Percentiles rank a stretch among this genome's conserved stretches.
Evolutionary conservation across 2,888 invertebrate genomes (phyloP).

Genomic region (Julus scandinavius): DNA sequence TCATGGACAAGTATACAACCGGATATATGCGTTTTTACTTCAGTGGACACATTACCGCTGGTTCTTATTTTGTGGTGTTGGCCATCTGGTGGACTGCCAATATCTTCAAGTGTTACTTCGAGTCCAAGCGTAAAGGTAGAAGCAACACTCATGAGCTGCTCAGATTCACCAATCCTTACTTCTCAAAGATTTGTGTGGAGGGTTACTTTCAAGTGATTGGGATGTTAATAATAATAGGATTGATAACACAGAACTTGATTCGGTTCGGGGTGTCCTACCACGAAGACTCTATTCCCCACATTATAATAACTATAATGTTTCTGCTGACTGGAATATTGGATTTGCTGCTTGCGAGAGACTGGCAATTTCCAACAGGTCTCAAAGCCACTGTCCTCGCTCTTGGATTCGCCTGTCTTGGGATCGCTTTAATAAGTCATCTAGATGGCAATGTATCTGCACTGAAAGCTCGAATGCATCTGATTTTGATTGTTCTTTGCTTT

Average conservation of each 20-base stretch:
- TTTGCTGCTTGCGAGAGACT: not conserved
- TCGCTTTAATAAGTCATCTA: not conserved
- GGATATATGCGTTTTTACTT: not conserved
- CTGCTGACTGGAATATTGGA: slow-evolving; percentile 4
- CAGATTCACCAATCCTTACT: not conserved
- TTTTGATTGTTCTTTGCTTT: not conserved
- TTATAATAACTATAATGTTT: not conserved
- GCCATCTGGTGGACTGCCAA: not conserved
- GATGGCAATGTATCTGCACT: not conserved
- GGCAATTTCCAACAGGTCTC: not conserved
- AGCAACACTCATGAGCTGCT: not conserved
- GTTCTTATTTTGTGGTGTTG: not conserved
- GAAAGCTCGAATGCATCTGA: not conserved
- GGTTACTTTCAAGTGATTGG: not conserved
- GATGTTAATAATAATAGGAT: not conserved
- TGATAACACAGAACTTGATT: not conserved
- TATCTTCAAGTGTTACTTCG: not conserved
- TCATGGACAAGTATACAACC: not conserved
- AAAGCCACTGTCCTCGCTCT: not conserved
- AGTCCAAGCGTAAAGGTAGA: not conserved
- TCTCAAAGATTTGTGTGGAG: not conserved
- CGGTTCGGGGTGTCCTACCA: not conserved
- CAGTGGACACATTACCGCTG: not conserved
- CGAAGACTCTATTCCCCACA: not conserved
- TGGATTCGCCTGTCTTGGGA: not conserved